These are phyloP conservation scores for Dryoscopus gambensis DNA, from an alignment of 2,113 vertebrate species.

Conservation along the genomic window DNA sequence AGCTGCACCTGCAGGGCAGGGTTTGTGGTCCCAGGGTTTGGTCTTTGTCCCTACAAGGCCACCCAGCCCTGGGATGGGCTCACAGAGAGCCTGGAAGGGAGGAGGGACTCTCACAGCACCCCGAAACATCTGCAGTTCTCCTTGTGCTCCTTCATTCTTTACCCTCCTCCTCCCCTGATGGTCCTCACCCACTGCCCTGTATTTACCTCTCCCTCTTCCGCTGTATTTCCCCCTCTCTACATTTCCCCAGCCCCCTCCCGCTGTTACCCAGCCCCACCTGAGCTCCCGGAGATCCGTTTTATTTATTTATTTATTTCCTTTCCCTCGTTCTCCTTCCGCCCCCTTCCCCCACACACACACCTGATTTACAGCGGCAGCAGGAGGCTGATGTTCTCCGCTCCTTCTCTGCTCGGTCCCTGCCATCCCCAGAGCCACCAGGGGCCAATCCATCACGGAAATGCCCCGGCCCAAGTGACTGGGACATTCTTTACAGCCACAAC, in stretches of 20 bases:
- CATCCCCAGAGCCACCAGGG: background rate
- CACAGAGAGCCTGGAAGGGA: background rate
- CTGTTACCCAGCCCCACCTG: background rate
- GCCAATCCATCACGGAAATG: background rate
- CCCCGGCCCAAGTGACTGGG: background rate
- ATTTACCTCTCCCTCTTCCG: background rate
- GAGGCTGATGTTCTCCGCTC: background rate
- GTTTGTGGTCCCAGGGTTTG: background rate
- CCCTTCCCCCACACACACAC: background rate
- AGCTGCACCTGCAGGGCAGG: fast-evolving
- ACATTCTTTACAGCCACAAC: background rate
- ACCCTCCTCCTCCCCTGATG: background rate
- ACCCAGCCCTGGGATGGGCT: background rate
- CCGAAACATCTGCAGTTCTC: background rate
- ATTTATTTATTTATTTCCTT: background rate
- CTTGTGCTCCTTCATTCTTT: background rate
- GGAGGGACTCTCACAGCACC: background rate
- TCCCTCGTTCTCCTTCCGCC: background rate
- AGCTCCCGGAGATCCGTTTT: background rate
- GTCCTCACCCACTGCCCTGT: background rate
- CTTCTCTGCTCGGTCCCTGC: background rate
- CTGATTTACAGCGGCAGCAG: background rate
- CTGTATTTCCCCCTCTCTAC: background rate
- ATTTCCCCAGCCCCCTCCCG: background rate
- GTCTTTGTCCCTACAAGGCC: background rate